phyloP scores from a whole-genome alignment of 2,113 vertebrate species.

The Brachyhypopomus gauderio region DNA sequence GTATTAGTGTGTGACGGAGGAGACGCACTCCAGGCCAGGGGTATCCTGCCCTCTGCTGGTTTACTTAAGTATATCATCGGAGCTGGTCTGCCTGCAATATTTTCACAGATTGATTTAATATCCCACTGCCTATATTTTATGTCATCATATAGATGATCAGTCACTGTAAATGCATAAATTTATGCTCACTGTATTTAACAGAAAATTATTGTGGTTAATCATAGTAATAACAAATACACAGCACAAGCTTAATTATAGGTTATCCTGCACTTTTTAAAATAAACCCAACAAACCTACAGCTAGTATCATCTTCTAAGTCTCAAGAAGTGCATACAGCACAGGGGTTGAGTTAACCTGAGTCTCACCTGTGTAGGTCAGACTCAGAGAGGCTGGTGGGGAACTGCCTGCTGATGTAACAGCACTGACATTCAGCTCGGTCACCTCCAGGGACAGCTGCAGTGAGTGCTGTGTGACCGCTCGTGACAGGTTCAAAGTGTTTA shows the following conservation, averaged over 20 bases:
- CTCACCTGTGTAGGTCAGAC: conserved; percentile 67
- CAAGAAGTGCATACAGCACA: no score
- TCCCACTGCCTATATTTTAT: not conserved
- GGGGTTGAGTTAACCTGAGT: not conserved
- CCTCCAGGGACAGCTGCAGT: conserved; percentile 53
- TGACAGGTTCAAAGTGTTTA: conserved; percentile 44
- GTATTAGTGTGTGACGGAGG: not conserved
- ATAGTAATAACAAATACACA: no score
- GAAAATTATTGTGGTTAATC: no score
- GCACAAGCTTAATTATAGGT: no score
- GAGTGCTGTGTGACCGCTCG: conserved; percentile 40
- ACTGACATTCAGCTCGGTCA: conserved; percentile 58
- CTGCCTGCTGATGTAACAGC: conserved; percentile 66
- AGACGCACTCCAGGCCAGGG: conserved; percentile 62
- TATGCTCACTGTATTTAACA: no score
- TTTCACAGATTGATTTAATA: not conserved
- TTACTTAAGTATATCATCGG: conserved; percentile 49
- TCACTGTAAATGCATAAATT: no score
- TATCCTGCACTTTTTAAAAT: no score
- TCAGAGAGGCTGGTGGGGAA: conserved; percentile 65
- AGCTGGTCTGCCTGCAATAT: conserved; percentile 53
- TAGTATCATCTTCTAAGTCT: no score
- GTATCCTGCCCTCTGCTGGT: conserved; percentile 41
- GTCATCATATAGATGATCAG: not conserved
- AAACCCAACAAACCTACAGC: no score